A percentile compares a stretch with the other conserved stretches of the same genome.
phyloP scores from a whole-genome alignment of 2,113 vertebrate genomes.

The Burhinus bistriatus region DNA sequence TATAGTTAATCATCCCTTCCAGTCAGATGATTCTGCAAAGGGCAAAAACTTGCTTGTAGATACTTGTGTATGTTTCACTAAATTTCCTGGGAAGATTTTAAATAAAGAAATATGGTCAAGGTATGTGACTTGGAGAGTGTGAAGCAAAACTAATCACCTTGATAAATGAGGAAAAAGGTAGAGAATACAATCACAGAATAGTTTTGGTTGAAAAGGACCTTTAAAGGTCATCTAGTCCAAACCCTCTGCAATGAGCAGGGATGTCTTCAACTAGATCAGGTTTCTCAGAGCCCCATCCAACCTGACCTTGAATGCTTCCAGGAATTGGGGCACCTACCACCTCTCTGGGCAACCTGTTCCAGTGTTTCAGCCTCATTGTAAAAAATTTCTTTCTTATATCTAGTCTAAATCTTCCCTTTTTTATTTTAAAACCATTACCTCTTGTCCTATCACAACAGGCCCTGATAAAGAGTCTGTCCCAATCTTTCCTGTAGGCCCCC shows the following conservation, averaged over 20 bases:
- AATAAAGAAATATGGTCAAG: not conserved
- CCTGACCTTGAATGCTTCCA: not conserved
- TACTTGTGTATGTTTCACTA: not conserved
- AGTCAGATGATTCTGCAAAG: not conserved
- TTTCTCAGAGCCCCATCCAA: not conserved
- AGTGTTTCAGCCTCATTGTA: not conserved
- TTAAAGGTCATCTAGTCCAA: not conserved
- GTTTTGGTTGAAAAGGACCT: not conserved
- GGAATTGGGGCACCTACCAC: not conserved
- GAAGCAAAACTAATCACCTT: not conserved
- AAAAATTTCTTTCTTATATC: not conserved
- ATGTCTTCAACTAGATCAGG: not conserved
- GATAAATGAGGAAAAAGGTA: not conserved
- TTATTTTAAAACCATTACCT: not conserved
- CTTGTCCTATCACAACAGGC: not conserved
- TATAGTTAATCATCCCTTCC: not conserved
- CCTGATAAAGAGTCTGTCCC: not conserved
- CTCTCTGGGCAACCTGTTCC: not conserved
- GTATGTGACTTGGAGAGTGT: not conserved
- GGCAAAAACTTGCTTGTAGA: not conserved
- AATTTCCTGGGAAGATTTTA: not conserved
- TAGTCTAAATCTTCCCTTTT: not conserved
- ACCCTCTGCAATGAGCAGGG: not conserved
- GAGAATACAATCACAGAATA: not conserved
- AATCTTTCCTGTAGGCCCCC: not conserved